Percentiles rank a stretch among this genome's conserved stretches.
Conservation (phyloP, 2,888 invertebrate species). For the Griposia aprilina region DNA sequence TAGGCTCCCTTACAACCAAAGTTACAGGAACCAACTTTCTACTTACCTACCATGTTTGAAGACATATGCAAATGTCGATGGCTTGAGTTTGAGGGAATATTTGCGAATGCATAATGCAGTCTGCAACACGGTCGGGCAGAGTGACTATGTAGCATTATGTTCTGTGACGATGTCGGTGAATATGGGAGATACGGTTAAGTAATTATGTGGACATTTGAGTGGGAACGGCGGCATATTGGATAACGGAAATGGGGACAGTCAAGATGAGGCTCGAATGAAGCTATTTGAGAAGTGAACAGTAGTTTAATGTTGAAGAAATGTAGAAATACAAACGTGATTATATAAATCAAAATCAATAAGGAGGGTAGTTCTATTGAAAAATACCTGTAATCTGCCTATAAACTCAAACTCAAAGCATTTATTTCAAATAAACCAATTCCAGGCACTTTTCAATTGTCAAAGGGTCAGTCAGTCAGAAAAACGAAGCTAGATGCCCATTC, state of each 20-base stretch:
- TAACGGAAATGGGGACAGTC: not conserved
- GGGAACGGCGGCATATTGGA: not conserved
- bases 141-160: not conserved
- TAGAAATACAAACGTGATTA: not conserved
- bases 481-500: too few relatives aligned
- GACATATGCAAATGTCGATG: conserved; percentile 43
- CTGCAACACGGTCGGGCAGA: not conserved
- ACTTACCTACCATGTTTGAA: conserved; percentile 26
- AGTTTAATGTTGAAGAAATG: not conserved
- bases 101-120: conserved; percentile 50
- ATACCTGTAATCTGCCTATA: not conserved
- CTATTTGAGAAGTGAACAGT: not conserved
- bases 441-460: too few relatives aligned
- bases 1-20: conserved; percentile 37
- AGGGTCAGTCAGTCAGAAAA: too few relatives aligned
- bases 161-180: not conserved
- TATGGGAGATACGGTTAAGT: conserved; percentile 1
- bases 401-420: too few relatives aligned
- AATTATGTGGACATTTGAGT: not conserved
- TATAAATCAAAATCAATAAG: not conserved
- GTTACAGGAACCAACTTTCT: conserved; percentile 43
- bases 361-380: not conserved
- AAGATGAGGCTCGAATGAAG: not conserved
- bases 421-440: too few relatives aligned
- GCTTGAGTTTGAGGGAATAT: conserved; percentile 40